phyloP scores from a whole-genome alignment of 2,888 invertebrate genomes.

The Cosmia pyralina region DNA sequence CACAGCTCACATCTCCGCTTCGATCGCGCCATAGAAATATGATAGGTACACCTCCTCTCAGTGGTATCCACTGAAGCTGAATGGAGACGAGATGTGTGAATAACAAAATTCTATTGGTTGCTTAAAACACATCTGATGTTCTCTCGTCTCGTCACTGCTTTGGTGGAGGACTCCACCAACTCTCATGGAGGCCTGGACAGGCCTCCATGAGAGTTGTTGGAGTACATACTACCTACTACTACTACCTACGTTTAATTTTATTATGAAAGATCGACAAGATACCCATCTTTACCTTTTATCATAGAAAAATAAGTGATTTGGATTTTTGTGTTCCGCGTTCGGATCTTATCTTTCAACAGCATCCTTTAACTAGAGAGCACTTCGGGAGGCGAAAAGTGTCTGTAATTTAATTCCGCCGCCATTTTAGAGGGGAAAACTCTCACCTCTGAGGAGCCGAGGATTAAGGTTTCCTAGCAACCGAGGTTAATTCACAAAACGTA shows the following conservation, averaged over 20 bases:
- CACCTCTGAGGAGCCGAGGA: slow-evolving; percentile 1
- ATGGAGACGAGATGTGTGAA: no score
- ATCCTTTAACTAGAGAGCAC: slow-evolving; percentile 35
- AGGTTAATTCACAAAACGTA: neutral
- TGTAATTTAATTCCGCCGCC: slow-evolving; percentile 41
- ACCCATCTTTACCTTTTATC: neutral
- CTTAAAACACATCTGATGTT: no score
- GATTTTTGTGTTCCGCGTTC: neutral
- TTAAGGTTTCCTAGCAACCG: slow-evolving; percentile 3
- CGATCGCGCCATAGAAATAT: no score
- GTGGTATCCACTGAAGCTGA: neutral
- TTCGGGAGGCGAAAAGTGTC: slow-evolving; percentile 25
- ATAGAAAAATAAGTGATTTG: slow-evolving; percentile 18
- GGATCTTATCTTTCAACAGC: slow-evolving; percentile 11
- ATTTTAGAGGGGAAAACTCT: slow-evolving; percentile 5
- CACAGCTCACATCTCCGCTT: no score
- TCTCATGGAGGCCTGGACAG: no score
- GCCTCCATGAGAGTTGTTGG: no score
- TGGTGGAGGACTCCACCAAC: no score
- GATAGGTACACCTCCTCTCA: no score
- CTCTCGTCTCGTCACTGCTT: no score
- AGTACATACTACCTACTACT: no score
- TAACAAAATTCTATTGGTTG: no score
- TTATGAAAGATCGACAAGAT: neutral
- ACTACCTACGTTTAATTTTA: neutral